Base-by-base conservation (phyloP, 2,888 invertebrate genomes). In the Dendrolimus houi region DNA sequence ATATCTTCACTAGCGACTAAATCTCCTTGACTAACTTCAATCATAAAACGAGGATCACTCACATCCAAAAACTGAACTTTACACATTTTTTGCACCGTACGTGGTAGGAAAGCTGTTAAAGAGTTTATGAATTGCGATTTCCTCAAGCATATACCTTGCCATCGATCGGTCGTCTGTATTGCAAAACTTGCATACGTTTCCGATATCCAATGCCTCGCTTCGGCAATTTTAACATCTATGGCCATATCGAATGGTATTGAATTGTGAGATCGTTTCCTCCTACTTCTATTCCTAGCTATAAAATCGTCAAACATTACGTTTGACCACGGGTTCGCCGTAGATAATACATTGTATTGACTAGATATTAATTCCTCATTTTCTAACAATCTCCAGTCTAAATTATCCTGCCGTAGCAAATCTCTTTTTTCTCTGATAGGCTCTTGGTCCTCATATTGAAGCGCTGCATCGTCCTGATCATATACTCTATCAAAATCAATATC, bases 161-260 rank as follows among this genome's bases (percentile, higher is more conserved):
- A 96, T 71, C 93, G 93, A 76, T 95, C 94, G 41, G 94, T 93
- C 42, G 95, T 95, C 58, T 96, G 96, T 83, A 96, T 96, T n/a
- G 96, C 94, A 77, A 95, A 96, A 52, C 96, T 96, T 8, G 96
- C 96, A 67, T 96, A 94, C 0, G 96, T 96, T 81, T 96, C 96
- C 13, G 96, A 94, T 73, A 95, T 94, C 96, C 96, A 96, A 75
- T 95, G 95, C 72, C 94, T 95, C 12, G 96, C 96, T 70, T 95
- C 95, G 9, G 94, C 92, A 62, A 95, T 92, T 77, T 94, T 93
- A 12, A 93, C 87, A 75, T 94, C 94, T 68, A 94, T 87, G 53
- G 92, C 90, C 79, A 93, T 92, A 75, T 93, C 92, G 55, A 92
- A 90, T 47, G 88, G 87, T 63, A 87, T 71, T 68, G 77, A 64